Base-by-base conservation (phyloP, 2,113 vertebrate species). In the Zapus hudsonius region DNA sequence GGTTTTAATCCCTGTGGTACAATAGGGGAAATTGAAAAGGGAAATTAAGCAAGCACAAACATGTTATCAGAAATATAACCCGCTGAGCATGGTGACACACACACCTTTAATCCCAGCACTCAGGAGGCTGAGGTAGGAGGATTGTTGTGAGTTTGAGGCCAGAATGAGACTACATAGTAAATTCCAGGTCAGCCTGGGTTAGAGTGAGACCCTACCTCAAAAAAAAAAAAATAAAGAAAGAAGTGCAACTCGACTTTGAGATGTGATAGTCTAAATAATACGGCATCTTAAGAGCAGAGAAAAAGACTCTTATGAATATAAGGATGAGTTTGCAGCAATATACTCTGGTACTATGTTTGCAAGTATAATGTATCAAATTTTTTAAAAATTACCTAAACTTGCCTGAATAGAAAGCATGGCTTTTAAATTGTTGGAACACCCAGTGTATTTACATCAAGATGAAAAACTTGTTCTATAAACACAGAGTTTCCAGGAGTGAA, bases 391-490 rank as follows among this genome's bases (percentile, higher is more conserved):
- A 74, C 69, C 66, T 94, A 92, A 94, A 96, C 95, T 55, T 94
- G 74, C 97, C 89, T 96, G 73, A 92, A 89, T 57, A 96, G 94
- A 97, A 95, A 87, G 92, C 95, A 95, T 47, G 67, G 38, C 93
- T 94, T 91, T 95, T 93, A 94, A 97, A 95, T 96, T 97, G 93
- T 93, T 89, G 97, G 95, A 97, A 97, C 92, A 96, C 91, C 91
- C 95, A 44, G 81, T 82, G 81, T 94, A 95, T 95, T 97, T 86
- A 97, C 55, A 94, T 47, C 96, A 97, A 97, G 96, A 98, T 97
- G 96, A 98, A 98, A 98, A 96, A 83, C 85, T 20, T 82, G 66
- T 87, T 96, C 31, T 90, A 90, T 96, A 97, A 97, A 97, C 94
- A 33, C 93, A 97, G 89, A 44, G 84, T 69, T 96, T 97, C 97